Evolutionary conservation across 1,140 invertebrate genomes (phyloP), one percentile per base, ranked within the genome.

Genomic region (Zeugodacus cucurbitae): DNA sequence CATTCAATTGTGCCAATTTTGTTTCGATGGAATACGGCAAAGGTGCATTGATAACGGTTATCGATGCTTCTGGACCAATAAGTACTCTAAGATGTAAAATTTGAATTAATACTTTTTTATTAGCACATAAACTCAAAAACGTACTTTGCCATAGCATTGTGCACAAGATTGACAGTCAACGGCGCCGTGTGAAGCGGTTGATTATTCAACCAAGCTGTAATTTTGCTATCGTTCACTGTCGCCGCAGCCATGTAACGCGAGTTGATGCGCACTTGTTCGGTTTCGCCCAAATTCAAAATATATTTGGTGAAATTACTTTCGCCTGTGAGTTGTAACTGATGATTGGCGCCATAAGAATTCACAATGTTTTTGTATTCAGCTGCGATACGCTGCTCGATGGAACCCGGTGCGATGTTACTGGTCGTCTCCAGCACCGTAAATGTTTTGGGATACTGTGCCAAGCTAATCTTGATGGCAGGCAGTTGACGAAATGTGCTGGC

Each of bases 151-250:
- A 97, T 92, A 1, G 96, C 95, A 91, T 96, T 95, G 88, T 96
- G 94, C 5, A 96, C 93, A 59, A 95, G 91, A 87, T 95, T 95
- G 37, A 97, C 92, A 0, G 96, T 94, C 14, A 96, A 94, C 0
- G 96, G 95, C 8, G 96, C 94, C 57, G 96, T 95, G 91, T 97
- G 97, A 91, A 95, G 96, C 0, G 96, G 94, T 88, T 95, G 95
- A 90, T 96, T 96, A 86, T 96, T 96, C 89, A 96, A 95, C 95
- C 95, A 96, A 34, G 94, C 94, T 0, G 93, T 94, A 6, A 95
- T 94, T 22, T 90, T 92, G 10, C 91, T 88, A 3, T 91, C 90
- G 0, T 88, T 88, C 59, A 94, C 91, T 10, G 94, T 94, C 0
- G 94, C 95, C 0, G 90, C 90, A 2, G 89, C 90, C 70, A 91